These are phyloP conservation scores for Zaprionus capensis DNA, from an alignment of 1,140 invertebrate species.

Conservation along the genomic window DNA sequence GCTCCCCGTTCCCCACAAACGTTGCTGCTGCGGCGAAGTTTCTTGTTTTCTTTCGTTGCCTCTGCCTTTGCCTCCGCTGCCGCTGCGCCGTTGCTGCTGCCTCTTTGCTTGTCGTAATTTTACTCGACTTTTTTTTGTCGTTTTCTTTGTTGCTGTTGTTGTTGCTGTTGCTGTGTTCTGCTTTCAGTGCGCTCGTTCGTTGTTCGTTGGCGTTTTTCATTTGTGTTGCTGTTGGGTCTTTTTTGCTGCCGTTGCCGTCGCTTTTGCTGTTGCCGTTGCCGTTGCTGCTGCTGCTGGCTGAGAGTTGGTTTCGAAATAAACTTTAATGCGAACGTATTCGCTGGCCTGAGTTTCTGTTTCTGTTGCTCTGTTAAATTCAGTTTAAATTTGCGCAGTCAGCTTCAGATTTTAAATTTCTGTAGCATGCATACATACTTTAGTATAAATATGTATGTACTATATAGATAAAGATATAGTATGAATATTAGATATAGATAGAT, in stretches of 20 bases:
- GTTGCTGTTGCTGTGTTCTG: slow-evolving; percentile 66
- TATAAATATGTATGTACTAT: neutral
- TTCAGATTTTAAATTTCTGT: slow-evolving; percentile 32
- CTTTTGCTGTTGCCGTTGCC: slow-evolving; percentile 30
- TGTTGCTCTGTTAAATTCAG: slow-evolving; percentile 79
- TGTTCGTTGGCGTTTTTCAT: slow-evolving; percentile 66
- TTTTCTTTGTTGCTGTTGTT: slow-evolving; percentile 42
- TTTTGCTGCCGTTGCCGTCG: slow-evolving; percentile 31
- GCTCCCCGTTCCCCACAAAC: slow-evolving; percentile 30
- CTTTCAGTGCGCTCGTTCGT: slow-evolving; percentile 65
- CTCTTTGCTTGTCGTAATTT: slow-evolving; percentile 77
- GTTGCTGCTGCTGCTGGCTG: slow-evolving; percentile 22
- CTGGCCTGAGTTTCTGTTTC: slow-evolving; percentile 72
- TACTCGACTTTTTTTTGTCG: slow-evolving; percentile 67
- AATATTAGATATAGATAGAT: too few relatives aligned
- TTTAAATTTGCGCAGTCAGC: slow-evolving; percentile 75
- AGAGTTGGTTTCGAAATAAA: slow-evolving; percentile 77
- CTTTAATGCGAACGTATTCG: slow-evolving; percentile 76
- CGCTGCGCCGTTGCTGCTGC: slow-evolving; percentile 34
- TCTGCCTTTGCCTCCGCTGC: slow-evolving; percentile 11
- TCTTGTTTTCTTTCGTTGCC: slow-evolving; percentile 18
- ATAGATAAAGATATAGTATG: too few relatives aligned
- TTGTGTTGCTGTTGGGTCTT: slow-evolving; percentile 58
- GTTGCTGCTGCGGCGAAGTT: slow-evolving; percentile 44
- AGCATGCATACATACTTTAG: neutral